Evolutionary conservation across 2,797 vertebrate species (phyloP).

Genomic region (Molossus molossus): DNA sequence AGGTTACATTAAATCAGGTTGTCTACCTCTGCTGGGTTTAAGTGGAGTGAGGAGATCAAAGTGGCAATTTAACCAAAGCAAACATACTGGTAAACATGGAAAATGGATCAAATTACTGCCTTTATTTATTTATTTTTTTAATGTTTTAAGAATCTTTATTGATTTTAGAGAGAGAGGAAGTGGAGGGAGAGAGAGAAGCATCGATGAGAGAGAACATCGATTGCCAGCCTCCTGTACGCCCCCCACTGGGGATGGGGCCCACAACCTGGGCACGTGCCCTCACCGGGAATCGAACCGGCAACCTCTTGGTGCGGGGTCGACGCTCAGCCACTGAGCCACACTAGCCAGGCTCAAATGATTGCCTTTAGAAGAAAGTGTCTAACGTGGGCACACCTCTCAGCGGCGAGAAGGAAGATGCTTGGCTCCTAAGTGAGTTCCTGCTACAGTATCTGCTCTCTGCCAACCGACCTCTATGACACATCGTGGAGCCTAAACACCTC

Average conservation of each 20-base stretch:
- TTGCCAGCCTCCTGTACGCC: no score
- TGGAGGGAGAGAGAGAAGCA: no score
- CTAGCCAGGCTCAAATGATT: no score
- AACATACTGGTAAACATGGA: background rate
- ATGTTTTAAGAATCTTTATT: no score
- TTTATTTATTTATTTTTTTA: background rate
- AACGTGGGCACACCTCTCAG: fast-evolving
- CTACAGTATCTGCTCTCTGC: background rate
- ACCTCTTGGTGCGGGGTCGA: no score
- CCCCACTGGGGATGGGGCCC: no score
- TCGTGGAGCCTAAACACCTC: background rate
- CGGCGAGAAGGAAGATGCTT: no score
- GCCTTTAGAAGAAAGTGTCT: background rate
- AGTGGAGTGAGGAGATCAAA: background rate
- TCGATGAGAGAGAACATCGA: no score
- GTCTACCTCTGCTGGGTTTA: background rate
- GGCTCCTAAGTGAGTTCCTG: background rate
- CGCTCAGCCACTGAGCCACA: no score
- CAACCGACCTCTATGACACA: fast-evolving
- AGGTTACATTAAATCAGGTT: background rate
- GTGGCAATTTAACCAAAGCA: background rate
- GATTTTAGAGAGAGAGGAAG: no score
- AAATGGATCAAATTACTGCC: background rate
- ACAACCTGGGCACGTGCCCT: no score
- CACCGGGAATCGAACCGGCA: no score